Conservation (phyloP, 2,888 invertebrate genomes). For the Caenorhabditis sp. region DNA sequence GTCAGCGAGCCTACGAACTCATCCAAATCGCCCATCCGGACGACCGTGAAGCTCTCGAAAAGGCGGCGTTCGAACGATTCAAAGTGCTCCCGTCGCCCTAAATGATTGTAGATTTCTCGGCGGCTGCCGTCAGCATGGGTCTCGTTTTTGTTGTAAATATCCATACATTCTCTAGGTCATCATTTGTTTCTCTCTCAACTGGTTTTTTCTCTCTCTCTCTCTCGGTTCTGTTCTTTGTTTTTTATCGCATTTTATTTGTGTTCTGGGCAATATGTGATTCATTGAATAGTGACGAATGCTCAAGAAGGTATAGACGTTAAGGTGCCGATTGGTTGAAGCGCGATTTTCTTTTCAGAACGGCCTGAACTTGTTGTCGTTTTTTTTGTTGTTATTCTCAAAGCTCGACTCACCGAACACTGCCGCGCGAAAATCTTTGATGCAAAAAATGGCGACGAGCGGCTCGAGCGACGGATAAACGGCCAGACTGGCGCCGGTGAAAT, state of each 20-base stretch:
- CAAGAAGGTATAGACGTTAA: too few relatives aligned
- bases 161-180: too few relatives aligned
- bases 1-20: slow-evolving; percentile 91
- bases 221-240: not conserved
- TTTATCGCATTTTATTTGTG: too few relatives aligned
- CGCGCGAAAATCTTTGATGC: slow-evolving; percentile 32
- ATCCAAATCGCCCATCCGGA: slow-evolving; percentile 92
- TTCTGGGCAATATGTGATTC: too few relatives aligned
- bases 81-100: slow-evolving; percentile 76
- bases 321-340: too few relatives aligned
- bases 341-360: too few relatives aligned
- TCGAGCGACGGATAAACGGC: slow-evolving; percentile 30
- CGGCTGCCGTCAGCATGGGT: too few relatives aligned
- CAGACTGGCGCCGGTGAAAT: slow-evolving; percentile 4
- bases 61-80: slow-evolving; percentile 87
- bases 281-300: too few relatives aligned
- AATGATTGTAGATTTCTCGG: not conserved
- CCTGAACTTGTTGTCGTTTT: too few relatives aligned
- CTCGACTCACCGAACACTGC: too few relatives aligned
- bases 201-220: not conserved
- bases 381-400: too few relatives aligned
- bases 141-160: not conserved
- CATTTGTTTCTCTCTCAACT: not conserved
- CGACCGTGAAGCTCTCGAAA: slow-evolving; percentile 88
- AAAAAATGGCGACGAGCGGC: slow-evolving; percentile 35